A percentile compares a stretch with the other conserved stretches of the same genome.
Conservation (phyloP, 2,888 invertebrate species). For the Lordiphosa andalusiaca region DNA sequence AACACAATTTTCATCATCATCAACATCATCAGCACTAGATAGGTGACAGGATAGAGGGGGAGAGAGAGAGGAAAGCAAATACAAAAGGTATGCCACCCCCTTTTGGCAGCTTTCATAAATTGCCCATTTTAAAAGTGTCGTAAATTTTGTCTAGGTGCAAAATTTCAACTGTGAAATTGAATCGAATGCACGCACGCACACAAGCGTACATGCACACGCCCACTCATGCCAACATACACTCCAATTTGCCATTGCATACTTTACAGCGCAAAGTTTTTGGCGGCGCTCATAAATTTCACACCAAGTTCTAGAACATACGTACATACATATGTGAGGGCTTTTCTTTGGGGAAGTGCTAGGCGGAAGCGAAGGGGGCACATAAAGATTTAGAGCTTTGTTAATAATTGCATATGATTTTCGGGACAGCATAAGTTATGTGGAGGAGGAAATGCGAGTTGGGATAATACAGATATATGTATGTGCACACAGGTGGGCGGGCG, state of each 20-base stretch:
- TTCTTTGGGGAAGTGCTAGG: neutral
- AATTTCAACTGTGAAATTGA: conserved; percentile 50
- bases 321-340: conserved; percentile 33
- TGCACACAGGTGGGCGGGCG: too few species aligned
- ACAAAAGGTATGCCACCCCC: neutral
- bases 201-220: neutral
- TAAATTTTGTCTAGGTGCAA: conserved; percentile 66
- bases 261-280: conserved; percentile 52
- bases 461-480: neutral
- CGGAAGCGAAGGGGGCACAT: conserved; percentile 3
- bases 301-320: conserved; percentile 39
- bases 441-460: too few species aligned
- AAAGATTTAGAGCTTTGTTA: conserved; percentile 26
- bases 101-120: conserved; percentile 48
- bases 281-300: conserved; percentile 48
- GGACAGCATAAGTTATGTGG: conserved; percentile 15
- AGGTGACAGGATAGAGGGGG: neutral
- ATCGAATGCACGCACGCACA: conserved; percentile 40
- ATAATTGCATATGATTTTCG: conserved; percentile 48
- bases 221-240: conserved; percentile 10
- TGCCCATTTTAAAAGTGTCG: conserved; percentile 67
- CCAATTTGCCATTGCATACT: conserved; percentile 58
- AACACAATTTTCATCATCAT: conserved; percentile 22
- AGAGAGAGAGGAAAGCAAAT: neutral
- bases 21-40: conserved; percentile 15